phyloP scores from a whole-genome alignment of 1,140 invertebrate species.

The Semibalanus balanoides region DNA sequence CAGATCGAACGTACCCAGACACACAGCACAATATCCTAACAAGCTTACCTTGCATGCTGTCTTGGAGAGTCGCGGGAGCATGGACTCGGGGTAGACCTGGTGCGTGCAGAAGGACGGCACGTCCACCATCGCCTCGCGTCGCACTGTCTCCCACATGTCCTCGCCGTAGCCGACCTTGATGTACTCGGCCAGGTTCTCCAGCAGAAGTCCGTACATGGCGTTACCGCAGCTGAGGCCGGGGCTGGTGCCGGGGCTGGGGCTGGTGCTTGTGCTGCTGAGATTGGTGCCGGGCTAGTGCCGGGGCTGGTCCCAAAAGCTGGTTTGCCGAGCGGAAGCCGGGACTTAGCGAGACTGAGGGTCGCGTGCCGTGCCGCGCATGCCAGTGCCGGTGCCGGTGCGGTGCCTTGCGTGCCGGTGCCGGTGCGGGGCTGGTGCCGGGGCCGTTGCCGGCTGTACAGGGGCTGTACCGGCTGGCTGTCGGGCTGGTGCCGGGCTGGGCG shows the following conservation, averaged over 20 bases:
- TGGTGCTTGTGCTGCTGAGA: neutral
- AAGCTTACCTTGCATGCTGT: constrained; percentile 67
- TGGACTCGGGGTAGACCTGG: constrained; percentile 78
- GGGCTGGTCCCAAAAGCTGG: neutral
- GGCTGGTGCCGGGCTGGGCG: too few relatives aligned
- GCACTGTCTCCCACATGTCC: constrained; percentile 75
- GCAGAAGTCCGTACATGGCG: constrained; percentile 79
- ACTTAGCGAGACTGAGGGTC: too few relatives aligned
- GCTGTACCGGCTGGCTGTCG: too few relatives aligned
- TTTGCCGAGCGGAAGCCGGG: too few relatives aligned
- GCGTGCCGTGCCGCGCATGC: too few relatives aligned
- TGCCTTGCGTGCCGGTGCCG: too few relatives aligned
- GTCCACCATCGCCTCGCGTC: constrained; percentile 62
- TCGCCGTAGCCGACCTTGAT: constrained; percentile 79
- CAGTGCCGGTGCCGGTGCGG: too few relatives aligned
- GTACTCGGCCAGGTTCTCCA: constrained; percentile 84
- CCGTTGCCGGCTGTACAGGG: too few relatives aligned
- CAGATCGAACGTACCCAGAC: too few relatives aligned
- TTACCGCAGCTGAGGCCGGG: neutral
- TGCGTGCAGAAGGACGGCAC: constrained; percentile 78
- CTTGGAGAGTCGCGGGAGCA: constrained; percentile 66
- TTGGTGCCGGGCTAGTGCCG: neutral
- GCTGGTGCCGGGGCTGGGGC: neutral
- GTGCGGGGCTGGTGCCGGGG: too few relatives aligned
- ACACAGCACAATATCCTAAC: too few relatives aligned